Evolutionary conservation across 2,797 vertebrate species (phyloP).

Genomic region (Pseudotriccus pelzelni): DNA sequence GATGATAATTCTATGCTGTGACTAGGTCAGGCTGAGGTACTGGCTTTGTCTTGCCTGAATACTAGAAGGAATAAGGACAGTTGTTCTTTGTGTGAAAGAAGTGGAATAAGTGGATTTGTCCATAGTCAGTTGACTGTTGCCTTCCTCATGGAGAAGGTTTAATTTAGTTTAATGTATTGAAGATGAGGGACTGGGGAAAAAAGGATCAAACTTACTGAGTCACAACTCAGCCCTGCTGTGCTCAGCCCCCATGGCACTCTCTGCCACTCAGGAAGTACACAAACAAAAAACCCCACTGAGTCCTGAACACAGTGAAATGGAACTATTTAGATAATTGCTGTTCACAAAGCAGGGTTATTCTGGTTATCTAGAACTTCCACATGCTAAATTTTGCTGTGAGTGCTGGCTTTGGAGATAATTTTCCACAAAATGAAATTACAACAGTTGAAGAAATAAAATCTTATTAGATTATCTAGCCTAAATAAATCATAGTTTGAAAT

Average conservation of each 20-base stretch:
- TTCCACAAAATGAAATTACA: conserved; percentile 39
- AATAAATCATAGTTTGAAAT: conserved; percentile 7
- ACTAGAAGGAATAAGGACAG: neutral
- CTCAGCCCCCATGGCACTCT: neutral
- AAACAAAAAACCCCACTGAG: neutral
- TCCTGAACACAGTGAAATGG: neutral
- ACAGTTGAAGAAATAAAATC: conserved; percentile 24
- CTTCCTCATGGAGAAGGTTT: neutral
- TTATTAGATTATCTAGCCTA: neutral
- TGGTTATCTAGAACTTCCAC: neutral
- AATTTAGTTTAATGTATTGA: neutral
- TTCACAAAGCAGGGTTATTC: neutral
- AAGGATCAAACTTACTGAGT: neutral
- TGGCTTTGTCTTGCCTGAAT: neutral
- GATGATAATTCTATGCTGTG: neutral
- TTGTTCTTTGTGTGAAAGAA: neutral
- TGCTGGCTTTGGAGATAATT: conserved; percentile 14
- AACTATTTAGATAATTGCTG: neutral
- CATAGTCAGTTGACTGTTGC: neutral
- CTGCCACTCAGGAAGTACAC: neutral
- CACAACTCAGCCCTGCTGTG: neutral
- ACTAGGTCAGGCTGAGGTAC: fast-evolving
- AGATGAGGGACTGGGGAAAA: neutral
- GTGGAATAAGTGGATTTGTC: neutral
- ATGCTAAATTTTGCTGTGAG: neutral